Evolutionary conservation across 2,797 vertebrate genomes (phyloP), one percentile per base, ranked within the genome.

Genomic region (Psittacula derbiana): DNA sequence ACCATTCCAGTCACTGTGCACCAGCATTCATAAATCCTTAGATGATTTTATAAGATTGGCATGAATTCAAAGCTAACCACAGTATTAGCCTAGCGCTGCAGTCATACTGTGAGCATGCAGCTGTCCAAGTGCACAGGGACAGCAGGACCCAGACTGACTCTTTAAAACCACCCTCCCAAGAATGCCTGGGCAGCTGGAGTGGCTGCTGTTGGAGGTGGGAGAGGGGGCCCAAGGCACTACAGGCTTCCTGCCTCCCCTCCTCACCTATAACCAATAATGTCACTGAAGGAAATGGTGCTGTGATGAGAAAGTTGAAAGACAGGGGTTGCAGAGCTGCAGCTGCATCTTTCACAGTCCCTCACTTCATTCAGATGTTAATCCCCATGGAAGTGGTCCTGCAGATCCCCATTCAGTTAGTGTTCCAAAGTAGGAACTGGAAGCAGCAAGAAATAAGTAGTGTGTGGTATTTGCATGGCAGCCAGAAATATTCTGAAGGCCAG

Each of bases 191-290:
- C 18, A 46, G 36, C n/a, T 7, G 19, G 33, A 44, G 12, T 11
- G 62, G 36, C 60, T 74, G 57, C 44, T 36, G 8, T 3, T 0
- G 0, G 19, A 13, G 15, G 12, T 15, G 21, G 41, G 41, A 80
- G 31, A 47, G 28, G 33, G 23, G 23, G 4, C 53, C n/a, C n/a
- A 57, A 58, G 36, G 33, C 60, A 57, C 25, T 31, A 17, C 11
- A 23, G 4, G 44, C 61, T 38, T 24, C 57, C 19, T 61, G 52
- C 65, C 40, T 65, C 30, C 49, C 40, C 41, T 76, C 20, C 40
- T 69, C 52, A 3, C 38, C 9, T 18, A 1, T 0, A 16, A 16
- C 7, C 24, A 28, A n/a, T 19, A 16, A 16, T 3, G 5, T 58
- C 6, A 6, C 33, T 10, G 4, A 28, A 73, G 44, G 67, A 52